These are phyloP conservation scores for Rhodinocichla rosea DNA, from an alignment of 2,113 vertebrate genomes.

Conservation along the genomic window DNA sequence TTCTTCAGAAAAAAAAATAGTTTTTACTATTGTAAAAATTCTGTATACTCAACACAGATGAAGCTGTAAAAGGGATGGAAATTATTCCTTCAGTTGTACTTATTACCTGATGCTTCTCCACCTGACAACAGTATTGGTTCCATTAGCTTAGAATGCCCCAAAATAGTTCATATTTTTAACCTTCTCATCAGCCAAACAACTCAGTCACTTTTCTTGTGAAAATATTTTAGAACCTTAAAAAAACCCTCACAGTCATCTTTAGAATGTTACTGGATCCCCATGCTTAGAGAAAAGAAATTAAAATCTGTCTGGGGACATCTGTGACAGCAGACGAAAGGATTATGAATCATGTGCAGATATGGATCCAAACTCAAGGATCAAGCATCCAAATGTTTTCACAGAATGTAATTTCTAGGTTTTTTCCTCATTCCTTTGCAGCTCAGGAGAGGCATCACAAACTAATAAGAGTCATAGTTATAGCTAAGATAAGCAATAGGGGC, in stretches of 20 bases:
- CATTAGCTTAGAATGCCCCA: not conserved
- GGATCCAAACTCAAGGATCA: not conserved
- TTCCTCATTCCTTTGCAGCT: not conserved
- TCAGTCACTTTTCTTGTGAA: not conserved
- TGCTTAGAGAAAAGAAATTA: not conserved
- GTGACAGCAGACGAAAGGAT: not conserved
- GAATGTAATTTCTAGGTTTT: not conserved
- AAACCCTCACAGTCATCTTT: not conserved
- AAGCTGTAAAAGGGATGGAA: not conserved
- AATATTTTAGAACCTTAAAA: not conserved
- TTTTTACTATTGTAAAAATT: not conserved
- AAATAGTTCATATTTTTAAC: not conserved
- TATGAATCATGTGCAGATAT: accelerated
- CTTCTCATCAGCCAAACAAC: not conserved
- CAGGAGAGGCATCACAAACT: not conserved
- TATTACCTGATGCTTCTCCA: not conserved
- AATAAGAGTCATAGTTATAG: not conserved
- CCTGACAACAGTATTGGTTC: not conserved
- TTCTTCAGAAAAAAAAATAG: not conserved
- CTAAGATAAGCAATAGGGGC: not conserved
- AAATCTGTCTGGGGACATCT: not conserved
- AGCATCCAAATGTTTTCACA: not conserved
- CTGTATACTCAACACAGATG: not conserved
- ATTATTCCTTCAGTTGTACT: not conserved
- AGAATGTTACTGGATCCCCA: not conserved